Percentiles rank a stretch among this genome's conserved stretches.
Evolutionary conservation across 2,797 vertebrate species (phyloP).

Genomic region (Podarcis lilfordi): DNA sequence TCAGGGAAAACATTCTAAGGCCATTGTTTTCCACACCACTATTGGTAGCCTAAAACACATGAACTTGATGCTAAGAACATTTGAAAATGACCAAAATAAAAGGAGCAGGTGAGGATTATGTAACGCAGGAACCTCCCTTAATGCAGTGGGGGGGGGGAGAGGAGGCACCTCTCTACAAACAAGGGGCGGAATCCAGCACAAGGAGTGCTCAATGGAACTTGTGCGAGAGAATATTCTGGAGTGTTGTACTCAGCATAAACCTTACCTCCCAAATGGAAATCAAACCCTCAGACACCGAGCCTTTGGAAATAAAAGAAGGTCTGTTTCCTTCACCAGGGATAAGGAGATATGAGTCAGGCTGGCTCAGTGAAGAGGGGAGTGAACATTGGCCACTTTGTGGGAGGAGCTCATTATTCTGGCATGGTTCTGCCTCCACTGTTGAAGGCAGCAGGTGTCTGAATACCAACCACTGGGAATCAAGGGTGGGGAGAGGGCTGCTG

Average conservation of each 20-base stretch:
- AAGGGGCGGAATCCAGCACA: neutral
- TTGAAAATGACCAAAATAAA: neutral
- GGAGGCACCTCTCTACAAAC: neutral
- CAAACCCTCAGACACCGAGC: neutral
- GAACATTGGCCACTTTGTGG: too few relatives aligned
- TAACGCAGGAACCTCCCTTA: neutral
- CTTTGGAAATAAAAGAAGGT: neutral
- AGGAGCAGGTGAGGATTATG: neutral
- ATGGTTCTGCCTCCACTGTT: too few relatives aligned
- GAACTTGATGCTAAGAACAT: neutral
- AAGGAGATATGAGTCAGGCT: too few relatives aligned
- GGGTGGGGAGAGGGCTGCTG: too few relatives aligned
- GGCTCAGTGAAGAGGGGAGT: too few relatives aligned
- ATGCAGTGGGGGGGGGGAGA: neutral
- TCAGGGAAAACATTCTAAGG: slow-evolving; percentile 9
- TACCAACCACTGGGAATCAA: too few relatives aligned
- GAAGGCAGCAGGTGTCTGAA: too few relatives aligned
- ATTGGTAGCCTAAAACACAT: neutral
- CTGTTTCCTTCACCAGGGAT: too few relatives aligned
- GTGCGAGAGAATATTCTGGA: neutral
- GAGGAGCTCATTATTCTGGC: too few relatives aligned
- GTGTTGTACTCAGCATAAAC: neutral
- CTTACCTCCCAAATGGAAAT: neutral
- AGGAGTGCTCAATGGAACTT: neutral
- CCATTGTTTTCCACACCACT: neutral